Conservation (phyloP, 2,888 invertebrate species). For the Stenolophus ochropezus region DNA sequence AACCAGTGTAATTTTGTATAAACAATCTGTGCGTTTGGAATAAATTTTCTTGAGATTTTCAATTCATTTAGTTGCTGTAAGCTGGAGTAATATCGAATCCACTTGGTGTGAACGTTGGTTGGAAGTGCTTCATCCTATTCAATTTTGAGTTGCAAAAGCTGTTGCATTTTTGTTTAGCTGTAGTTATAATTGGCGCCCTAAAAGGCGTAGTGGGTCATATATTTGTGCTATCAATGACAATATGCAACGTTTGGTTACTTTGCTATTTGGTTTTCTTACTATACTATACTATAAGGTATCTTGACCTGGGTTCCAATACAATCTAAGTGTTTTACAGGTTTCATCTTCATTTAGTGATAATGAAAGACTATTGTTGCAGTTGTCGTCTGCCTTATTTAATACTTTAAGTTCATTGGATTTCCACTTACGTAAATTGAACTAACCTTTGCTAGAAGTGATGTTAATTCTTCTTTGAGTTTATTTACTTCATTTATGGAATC, state of each 20-base stretch:
- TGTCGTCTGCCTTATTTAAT: not conserved
- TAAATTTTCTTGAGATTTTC: not conserved
- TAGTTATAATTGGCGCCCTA: constrained; percentile 62
- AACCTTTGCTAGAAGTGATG: constrained; percentile 49
- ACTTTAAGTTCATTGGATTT: constrained; percentile 50
- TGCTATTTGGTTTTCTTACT: not conserved
- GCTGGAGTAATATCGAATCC: not conserved
- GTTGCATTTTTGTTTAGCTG: constrained; percentile 63
- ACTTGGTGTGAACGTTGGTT: constrained; percentile 27
- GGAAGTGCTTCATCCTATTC: constrained; percentile 64
- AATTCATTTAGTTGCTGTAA: not conserved
- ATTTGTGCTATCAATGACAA: constrained; percentile 62
- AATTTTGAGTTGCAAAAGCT: constrained; percentile 61
- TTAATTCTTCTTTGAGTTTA: constrained; percentile 51
- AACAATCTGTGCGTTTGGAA: not conserved
- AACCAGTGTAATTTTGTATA: not conserved
- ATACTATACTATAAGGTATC: constrained; percentile 49
- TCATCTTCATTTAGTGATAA: constrained; percentile 4
- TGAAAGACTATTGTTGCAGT: not conserved
- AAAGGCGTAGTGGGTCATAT: constrained; percentile 63
- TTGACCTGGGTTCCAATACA: constrained; percentile 22
- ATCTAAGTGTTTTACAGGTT: constrained; percentile 29
- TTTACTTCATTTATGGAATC: constrained; percentile 50
- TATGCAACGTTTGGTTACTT: constrained; percentile 61
- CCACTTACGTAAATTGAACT: constrained; percentile 61